phyloP scores from a whole-genome alignment of 2,113 vertebrate species.

The Tringa solitaria region DNA sequence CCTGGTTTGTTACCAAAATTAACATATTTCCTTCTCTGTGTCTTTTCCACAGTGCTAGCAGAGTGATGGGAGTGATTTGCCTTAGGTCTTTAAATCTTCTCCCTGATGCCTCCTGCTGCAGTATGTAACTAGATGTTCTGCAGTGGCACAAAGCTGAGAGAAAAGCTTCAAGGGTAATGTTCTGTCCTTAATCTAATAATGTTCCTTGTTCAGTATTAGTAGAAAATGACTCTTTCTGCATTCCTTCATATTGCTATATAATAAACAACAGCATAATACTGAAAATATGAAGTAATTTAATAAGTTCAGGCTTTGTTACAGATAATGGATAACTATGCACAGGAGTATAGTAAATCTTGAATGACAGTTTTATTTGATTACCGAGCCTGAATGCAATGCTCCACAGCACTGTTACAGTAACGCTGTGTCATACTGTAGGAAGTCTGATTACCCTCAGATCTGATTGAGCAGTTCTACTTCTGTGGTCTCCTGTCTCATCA shows the following conservation, averaged over 20 bases:
- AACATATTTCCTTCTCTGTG: background rate
- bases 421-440: background rate
- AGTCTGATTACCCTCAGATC: background rate
- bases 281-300: conserved; percentile 41
- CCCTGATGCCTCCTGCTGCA: too few species aligned
- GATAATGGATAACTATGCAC: conserved; percentile 45
- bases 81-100: conserved; percentile 23
- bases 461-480: background rate
- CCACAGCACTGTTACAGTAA: background rate
- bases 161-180: conserved; percentile 47
- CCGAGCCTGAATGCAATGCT: background rate
- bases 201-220: conserved; percentile 36
- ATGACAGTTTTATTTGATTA: conserved; percentile 45
- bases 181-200: conserved; percentile 58
- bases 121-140: conserved; percentile 13
- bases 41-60: background rate
- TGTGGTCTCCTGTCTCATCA: background rate
- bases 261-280: conserved; percentile 30
- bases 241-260: conserved; percentile 26
- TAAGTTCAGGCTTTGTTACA: conserved; percentile 42
- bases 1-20: background rate
- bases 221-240: conserved; percentile 43
- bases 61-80: background rate
- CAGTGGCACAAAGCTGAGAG: conserved; percentile 6
- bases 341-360: conserved; percentile 27